phyloP scores from a whole-genome alignment of 2,113 vertebrate species.

The Eurystomus gularis region DNA sequence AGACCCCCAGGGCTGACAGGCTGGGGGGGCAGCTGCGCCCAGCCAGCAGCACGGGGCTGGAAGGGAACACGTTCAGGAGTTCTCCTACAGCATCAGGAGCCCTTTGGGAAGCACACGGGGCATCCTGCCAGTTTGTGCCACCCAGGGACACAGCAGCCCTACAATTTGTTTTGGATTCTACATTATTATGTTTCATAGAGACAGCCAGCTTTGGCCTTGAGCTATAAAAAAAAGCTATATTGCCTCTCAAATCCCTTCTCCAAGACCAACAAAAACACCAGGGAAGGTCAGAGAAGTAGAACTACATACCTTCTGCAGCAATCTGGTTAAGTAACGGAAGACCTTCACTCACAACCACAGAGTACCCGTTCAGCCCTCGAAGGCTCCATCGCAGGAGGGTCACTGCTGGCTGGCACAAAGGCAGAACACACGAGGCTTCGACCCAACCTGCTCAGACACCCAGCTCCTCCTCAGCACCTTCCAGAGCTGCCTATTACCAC shows the following conservation, averaged over 20 bases:
- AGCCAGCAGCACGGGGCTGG: fast-evolving
- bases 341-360: background rate
- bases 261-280: background rate
- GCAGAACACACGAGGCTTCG: fast-evolving
- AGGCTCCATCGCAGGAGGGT: background rate
- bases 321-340: background rate
- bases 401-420: fast-evolving
- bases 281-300: background rate
- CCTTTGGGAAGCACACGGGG: fast-evolving
- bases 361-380: fast-evolving
- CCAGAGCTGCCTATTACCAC: fast-evolving
- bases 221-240: background rate
- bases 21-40: background rate
- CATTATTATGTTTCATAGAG: background rate
- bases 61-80: fast-evolving
- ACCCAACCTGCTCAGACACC: background rate
- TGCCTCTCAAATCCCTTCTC: background rate
- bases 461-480: fast-evolving
- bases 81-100: background rate
- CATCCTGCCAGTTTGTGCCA: too few relatives aligned
- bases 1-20: background rate
- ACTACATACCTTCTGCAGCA: background rate
- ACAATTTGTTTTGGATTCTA: background rate
- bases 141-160: background rate
- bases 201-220: background rate